Conservation (phyloP, 2,888 invertebrate genomes). For the Stenodera caucasica region DNA sequence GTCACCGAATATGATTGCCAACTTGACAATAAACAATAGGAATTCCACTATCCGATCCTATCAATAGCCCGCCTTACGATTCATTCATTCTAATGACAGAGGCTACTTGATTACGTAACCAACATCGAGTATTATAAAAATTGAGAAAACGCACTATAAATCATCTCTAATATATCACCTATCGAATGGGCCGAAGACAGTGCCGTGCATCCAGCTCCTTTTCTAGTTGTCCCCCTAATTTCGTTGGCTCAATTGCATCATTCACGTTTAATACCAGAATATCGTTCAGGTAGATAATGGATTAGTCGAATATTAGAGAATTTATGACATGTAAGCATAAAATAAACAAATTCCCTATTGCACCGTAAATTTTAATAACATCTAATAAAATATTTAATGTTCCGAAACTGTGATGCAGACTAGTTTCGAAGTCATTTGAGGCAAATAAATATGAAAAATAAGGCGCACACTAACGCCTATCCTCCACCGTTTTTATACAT, state of each 20-base stretch:
- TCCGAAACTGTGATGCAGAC: constrained; percentile 41
- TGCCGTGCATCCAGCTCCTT: too few relatives aligned
- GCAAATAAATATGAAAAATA: constrained; percentile 47
- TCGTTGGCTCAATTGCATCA: too few relatives aligned
- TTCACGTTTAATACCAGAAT: background rate
- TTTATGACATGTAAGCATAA: constrained; percentile 14
- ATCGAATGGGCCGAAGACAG: too few relatives aligned
- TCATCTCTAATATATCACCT: too few relatives aligned
- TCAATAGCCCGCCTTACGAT: too few relatives aligned
- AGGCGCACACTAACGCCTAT: constrained; percentile 11
- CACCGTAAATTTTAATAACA: constrained; percentile 39
- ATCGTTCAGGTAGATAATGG: constrained; percentile 14
- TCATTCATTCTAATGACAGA: too few relatives aligned
- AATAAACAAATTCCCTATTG: constrained; percentile 23
- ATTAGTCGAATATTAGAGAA: constrained; percentile 8
- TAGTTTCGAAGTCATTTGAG: constrained; percentile 39
- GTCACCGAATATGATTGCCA: background rate
- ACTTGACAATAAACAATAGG: constrained; percentile 1
- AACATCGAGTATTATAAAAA: too few relatives aligned
- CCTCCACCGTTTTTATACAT: constrained; percentile 25
- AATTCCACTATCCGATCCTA: background rate
- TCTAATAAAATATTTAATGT: constrained; percentile 45
- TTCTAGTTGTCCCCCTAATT: too few relatives aligned
- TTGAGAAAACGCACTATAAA: too few relatives aligned
- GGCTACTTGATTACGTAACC: too few relatives aligned